Evolutionary conservation across 2,797 vertebrate genomes (phyloP), one percentile per base, ranked within the genome.

Genomic region (Premnoplex brunnescens): DNA sequence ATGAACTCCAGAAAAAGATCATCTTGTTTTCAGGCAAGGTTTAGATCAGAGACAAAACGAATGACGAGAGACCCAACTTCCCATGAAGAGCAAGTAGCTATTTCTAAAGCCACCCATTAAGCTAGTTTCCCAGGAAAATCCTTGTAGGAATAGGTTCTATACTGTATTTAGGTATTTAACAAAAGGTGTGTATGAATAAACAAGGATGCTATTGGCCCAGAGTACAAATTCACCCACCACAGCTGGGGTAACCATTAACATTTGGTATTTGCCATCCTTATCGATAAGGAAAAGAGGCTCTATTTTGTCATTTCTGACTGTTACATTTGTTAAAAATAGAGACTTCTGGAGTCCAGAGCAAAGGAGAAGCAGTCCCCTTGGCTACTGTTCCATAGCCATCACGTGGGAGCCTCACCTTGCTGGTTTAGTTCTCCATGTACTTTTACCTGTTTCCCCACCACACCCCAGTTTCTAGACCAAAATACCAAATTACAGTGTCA

Each of bases 281-380:
- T 4, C 30, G 16, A 88, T 72, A 96, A 97, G 92, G 91, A 92
- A 96, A 96, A 97, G 88, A 94, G n/a, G 60, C 94, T 94, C 92
- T 63, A 24, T 85, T 96, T 90, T 74, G 48, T 87, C 41, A 85
- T 52, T 96, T 96, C 69, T 90, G 79, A 95, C 73, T 24, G 30
- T 48, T 69, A 96, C 46, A 51, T 55, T 89, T 95, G 94, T 94
- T 32, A 96, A 97, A 97, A 96, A 97, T 69, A 95, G 60, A 73
- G 1, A 69, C 68, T 96, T 92, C 95, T 41, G 72, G n/a, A 96
- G 89, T 26, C 5, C 15, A 87, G 92, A 94, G 23, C 76, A 36
- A 79, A 88, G 81, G 74, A 89, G 85, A 85, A 88, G 52, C 6
- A 66, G 10, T 55, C n/a, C 63, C 60, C 48, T 68, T 26, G 37